Base-by-base conservation (phyloP, 1,140 invertebrate species). In the Trichomalopsis sarcophagae region DNA sequence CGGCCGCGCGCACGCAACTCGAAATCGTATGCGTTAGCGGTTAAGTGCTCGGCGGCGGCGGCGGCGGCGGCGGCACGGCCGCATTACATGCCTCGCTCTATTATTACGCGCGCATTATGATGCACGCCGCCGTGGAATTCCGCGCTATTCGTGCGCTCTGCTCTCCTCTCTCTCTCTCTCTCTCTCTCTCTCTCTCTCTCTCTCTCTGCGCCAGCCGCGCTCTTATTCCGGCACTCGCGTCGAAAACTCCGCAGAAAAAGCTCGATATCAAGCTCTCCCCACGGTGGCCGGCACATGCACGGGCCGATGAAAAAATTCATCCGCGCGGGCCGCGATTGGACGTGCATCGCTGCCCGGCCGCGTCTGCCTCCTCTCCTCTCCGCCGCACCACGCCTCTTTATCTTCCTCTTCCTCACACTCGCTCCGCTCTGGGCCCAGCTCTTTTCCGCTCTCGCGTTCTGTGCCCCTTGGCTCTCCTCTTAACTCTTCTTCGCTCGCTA, bases 81-180 rank as follows among this genome's bases (percentile, higher is more conserved):
- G 55, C 55, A 62, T 62, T 62, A 62, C 55, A 62, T 40, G 88
- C 86, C 87, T 87, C 86, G 88, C 89, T 90, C 90, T 90, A 90
- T 90, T 90, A 91, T 91, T 91, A 91, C 87, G 86, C 87, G 84
- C 86, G 86, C 84, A 74, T 86, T 82, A 87, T 84, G 86, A 84
- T 82, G 84, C 47, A 84, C 77, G 86, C 86, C 86, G 86, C 55
- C 55, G 55, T 84, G 83, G 79, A 84, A 82, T 82, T 86, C 27
- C 89, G 87, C 50, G n/a, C 23, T 44, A 69, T 69, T 69, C 40
- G 81, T 76, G 78, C 69, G 69, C 40, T 69, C 27, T 27, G 27
- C 27, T 27, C 27, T 27, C 27, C 27, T 27, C 27, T 27, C n/a
- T n/a, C n/a, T n/a, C n/a, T n/a, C n/a, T n/a, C n/a, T n/a, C n/a